Conservation (phyloP, 2,888 invertebrate genomes). For the Ceraclea dissimilis region DNA sequence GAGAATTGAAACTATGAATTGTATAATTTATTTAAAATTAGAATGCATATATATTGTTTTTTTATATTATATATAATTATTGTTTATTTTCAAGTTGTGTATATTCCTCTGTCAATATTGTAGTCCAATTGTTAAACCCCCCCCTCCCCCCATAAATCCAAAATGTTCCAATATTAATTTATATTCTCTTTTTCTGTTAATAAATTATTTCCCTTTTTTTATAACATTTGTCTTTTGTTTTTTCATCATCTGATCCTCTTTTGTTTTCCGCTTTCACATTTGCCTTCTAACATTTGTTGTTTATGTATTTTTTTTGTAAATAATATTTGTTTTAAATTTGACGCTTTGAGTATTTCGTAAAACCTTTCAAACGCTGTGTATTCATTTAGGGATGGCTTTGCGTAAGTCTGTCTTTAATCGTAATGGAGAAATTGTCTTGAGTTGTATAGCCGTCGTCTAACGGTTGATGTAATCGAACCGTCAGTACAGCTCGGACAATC, state of each 20-base stretch:
- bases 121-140: slow-evolving; percentile 13
- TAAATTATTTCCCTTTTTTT: slow-evolving; percentile 24
- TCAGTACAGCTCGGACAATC: too few relatives aligned
- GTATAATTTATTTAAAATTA: slow-evolving; percentile 18
- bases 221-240: slow-evolving; percentile 20
- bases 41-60: slow-evolving; percentile 1
- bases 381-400: too few relatives aligned
- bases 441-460: too few relatives aligned
- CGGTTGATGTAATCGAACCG: too few relatives aligned
- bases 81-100: slow-evolving; percentile 1
- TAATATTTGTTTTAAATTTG: too few relatives aligned
- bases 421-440: too few relatives aligned
- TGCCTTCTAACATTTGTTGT: too few relatives aligned
- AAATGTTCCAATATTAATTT: slow-evolving; percentile 21
- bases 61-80: too few relatives aligned
- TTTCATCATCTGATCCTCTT: slow-evolving; percentile 17
- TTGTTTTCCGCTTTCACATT: slow-evolving; percentile 10
- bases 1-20: slow-evolving; percentile 31
- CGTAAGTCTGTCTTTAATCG: too few relatives aligned
- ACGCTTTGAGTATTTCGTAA: too few relatives aligned
- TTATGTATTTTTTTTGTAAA: too few relatives aligned
- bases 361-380: too few relatives aligned
- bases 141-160: slow-evolving; percentile 22
- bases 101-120: slow-evolving; percentile 26
- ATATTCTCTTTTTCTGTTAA: slow-evolving; percentile 21